A percentile compares a stretch with the other conserved stretches of the same genome.
phyloP scores from a whole-genome alignment of 1,140 invertebrate genomes.

The Macrocentrus cingulum region DNA sequence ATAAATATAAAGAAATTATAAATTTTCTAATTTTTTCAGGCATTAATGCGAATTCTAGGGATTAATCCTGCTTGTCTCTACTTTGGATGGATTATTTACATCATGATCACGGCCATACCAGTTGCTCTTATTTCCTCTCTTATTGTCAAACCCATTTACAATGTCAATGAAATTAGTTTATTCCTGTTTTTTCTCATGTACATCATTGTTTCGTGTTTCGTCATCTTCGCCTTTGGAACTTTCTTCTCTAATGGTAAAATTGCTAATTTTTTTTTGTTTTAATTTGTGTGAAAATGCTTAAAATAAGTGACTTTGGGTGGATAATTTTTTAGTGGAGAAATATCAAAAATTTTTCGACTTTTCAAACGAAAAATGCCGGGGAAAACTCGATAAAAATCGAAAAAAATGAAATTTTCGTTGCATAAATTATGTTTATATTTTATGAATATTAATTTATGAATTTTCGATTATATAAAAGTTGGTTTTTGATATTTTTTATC shows the following conservation, averaged over 20 bases:
- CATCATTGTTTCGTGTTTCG: slow-evolving; percentile 23
- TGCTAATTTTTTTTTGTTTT: slow-evolving; percentile 7
- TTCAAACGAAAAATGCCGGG: too few species aligned
- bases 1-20: too few species aligned
- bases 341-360: too few species aligned
- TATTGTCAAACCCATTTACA: slow-evolving; percentile 29
- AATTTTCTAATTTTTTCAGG: slow-evolving; percentile 21
- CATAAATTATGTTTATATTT: too few species aligned
- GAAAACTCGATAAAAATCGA: too few species aligned
- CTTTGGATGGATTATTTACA: slow-evolving; percentile 33
- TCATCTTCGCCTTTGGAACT: slow-evolving; percentile 32
- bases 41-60: slow-evolving; percentile 31
- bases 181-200: slow-evolving; percentile 32
- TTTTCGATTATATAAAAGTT: too few species aligned
- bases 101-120: slow-evolving; percentile 31
- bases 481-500: too few species aligned
- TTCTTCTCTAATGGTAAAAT: slow-evolving; percentile 34
- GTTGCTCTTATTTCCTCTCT: slow-evolving; percentile 25
- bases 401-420: too few species aligned
- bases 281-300: too few species aligned
- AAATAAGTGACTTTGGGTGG: too few species aligned
- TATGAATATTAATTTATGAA: too few species aligned
- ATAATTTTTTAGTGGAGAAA: too few species aligned
- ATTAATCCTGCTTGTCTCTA: slow-evolving; percentile 31
- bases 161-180: background rate